Conservation (phyloP, 1,140 invertebrate species). For the Leptinotarsa texana region DNA sequence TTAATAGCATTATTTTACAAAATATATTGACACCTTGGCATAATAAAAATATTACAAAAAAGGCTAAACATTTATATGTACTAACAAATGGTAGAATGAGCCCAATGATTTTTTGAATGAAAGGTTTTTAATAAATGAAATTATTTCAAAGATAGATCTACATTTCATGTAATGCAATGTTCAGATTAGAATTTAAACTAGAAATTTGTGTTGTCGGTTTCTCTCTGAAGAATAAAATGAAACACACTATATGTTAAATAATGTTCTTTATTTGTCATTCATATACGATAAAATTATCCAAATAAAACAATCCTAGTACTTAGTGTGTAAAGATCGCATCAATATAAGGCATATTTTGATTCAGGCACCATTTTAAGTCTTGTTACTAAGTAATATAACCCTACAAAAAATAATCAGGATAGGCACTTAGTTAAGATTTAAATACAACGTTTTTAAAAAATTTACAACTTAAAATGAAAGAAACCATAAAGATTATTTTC, state of each 20-base stretch:
- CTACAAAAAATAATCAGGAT: constrained; percentile 9
- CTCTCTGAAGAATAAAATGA: no score
- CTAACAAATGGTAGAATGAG: no score
- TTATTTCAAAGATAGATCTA: background rate
- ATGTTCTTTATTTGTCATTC: constrained; percentile 9
- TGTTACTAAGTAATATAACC: constrained; percentile 24
- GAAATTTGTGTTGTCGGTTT: background rate
- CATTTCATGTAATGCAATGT: background rate
- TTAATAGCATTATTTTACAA: no score
- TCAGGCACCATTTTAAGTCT: constrained; percentile 27
- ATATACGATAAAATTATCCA: constrained; percentile 21
- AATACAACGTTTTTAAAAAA: constrained; percentile 16
- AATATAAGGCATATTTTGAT: constrained; percentile 22
- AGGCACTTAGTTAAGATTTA: constrained; percentile 22
- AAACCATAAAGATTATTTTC: background rate
- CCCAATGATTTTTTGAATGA: no score
- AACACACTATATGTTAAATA: background rate
- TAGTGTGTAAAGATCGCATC: constrained; percentile 16
- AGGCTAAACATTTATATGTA: no score
- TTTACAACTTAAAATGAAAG: constrained; percentile 24
- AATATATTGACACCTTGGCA: no score
- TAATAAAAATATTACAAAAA: no score
- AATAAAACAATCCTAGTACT: constrained; percentile 22
- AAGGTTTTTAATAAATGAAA: background rate
- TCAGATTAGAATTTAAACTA: background rate